Base-by-base conservation (phyloP, 2,113 vertebrate genomes). In the Oreotrochilus melanogaster region DNA sequence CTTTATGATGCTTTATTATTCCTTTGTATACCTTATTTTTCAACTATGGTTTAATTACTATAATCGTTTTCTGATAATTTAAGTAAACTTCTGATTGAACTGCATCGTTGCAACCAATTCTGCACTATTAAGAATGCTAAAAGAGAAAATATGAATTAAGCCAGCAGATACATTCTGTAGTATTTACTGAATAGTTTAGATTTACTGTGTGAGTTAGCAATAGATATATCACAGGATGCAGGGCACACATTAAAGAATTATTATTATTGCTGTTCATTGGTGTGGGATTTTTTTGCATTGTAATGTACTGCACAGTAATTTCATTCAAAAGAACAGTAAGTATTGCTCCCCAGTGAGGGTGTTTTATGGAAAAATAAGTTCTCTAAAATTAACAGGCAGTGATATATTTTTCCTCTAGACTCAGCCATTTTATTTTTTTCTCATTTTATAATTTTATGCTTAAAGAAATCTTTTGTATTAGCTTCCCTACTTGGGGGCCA, bases 221-320 rank as follows among this genome's bases (percentile, higher is more conserved):
- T 74, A 96, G 94, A 93, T 93, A 69, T 42, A 91, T 92, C 88
- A 82, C 51, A 90, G 72, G 65, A 50, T 87, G 75, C 72, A 60
- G 56, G 93, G 89, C 92, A 89, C 85, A 86, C 15, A 95, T 96
- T 90, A 95, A 86, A 78, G 53, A 79, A 91, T 93, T 60, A 78
- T 91, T 96, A 89, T 96, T 97, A 87, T 92, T 96, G 58, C 64
- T 94, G 51, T 95, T 97, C 97, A 96, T 95, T 94, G 69, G 73
- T 91, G 71, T 65, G 3, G 14, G 18, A 0, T 30, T 92, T 97
- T 97, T 89, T 96, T 95, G 62, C 75, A 87, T 28, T 64, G 56
- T 85, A 93, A 95, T 72, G 43, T 75, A 91, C 28, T 80, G 31
- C 88, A 66, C 28, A 37, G 37, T 62, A 96, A 95, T 78, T 86